Evolutionary conservation across 2,797 vertebrate genomes (phyloP).

Genomic region (Sciurus carolinensis): DNA sequence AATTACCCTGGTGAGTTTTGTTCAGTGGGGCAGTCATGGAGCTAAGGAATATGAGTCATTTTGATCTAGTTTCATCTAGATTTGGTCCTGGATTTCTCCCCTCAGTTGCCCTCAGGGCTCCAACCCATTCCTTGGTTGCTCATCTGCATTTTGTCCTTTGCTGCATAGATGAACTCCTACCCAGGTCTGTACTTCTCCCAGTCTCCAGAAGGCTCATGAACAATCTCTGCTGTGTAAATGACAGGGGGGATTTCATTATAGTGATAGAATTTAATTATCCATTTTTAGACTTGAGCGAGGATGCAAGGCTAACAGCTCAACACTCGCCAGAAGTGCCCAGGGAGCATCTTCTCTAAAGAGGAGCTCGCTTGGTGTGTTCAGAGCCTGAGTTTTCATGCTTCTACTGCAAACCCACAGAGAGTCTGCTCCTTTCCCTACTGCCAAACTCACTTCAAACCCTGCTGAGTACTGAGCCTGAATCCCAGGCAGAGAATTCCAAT

Average conservation of each 20-base stretch:
- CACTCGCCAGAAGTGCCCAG: constrained; percentile 51
- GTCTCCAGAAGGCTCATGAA: neutral
- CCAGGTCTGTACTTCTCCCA: neutral
- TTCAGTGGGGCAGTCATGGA: neutral
- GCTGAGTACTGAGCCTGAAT: constrained; percentile 75
- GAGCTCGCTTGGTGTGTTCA: constrained; percentile 45
- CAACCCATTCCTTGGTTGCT: neutral
- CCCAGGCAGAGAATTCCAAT: constrained; percentile 62
- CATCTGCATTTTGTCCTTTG: neutral
- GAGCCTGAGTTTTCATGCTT: constrained; percentile 64
- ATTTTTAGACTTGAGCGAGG: constrained; percentile 75
- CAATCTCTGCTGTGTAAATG: constrained; percentile 65
- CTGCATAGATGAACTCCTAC: neutral
- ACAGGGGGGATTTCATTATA: constrained; percentile 80
- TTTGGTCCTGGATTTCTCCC: neutral
- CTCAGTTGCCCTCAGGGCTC: neutral
- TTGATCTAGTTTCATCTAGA: neutral
- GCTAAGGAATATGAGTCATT: neutral
- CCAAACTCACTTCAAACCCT: constrained; percentile 61
- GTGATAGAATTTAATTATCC: constrained; percentile 82
- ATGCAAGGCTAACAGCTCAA: constrained; percentile 72
- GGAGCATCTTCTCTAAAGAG: constrained; percentile 79
- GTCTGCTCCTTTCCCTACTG: neutral
- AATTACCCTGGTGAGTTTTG: constrained; percentile 49
- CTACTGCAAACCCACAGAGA: constrained; percentile 67